Evolutionary conservation across 2,113 vertebrate genomes (phyloP), one percentile per base, ranked within the genome.

Genomic region (Rana temporaria): DNA sequence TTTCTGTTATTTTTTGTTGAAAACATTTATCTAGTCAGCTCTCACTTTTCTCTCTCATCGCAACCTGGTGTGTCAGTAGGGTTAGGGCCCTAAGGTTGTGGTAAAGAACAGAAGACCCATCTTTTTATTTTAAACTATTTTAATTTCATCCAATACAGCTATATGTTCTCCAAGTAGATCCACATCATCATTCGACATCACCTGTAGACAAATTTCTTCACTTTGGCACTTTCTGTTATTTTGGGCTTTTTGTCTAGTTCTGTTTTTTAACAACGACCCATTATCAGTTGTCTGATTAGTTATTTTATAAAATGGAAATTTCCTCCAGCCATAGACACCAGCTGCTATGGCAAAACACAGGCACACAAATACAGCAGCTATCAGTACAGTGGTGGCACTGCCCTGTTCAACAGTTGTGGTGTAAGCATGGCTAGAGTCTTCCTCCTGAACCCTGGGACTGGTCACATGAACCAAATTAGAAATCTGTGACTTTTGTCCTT

Each of bases 391-490:
- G 60, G 84, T 22, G 53, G 88, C 78, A 22, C 84, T 63, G 1
- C 17, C 86, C 69, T 78, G 77, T 78, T 20, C 26, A 74, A 30
- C 26, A 74, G 62, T 20, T 1, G 18, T n/a, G 19, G 85, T 55
- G 69, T 24, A 15, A 65, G 15, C 55, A 22, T 60, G 30, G 56
- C 26, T 62, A 26, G 38, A n/a, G 19, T 79, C 78, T 24, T 79
- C 63, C 20, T 9, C n/a, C 11, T 78, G 78, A 11, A 73, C 16
- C n/a, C 3, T 30, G 68, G 85, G 77, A 32, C 86, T 79, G 65
- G 86, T 84, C 7, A 78, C 81, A 56, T 86, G 88, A 32, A 77
- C 91, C 69, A 93, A 85, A 22, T 93, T 93, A 12, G 91, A 94
- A 14, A 90, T 16, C 64, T 84, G 84, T 42, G 91, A 92, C 22